Conservation (phyloP, 2,888 invertebrate species). For the Catocala sponsa region DNA sequence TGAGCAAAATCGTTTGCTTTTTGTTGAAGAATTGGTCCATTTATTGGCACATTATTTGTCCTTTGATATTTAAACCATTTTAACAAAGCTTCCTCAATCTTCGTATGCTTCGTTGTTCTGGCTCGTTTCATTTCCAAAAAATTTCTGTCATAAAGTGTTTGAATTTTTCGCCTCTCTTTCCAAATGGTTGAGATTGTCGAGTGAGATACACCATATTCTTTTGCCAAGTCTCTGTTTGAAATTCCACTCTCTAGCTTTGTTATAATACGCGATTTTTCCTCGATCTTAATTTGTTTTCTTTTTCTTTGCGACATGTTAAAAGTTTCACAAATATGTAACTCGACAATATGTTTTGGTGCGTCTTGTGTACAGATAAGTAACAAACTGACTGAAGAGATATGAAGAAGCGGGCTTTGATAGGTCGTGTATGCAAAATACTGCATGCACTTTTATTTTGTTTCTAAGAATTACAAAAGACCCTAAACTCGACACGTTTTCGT, state of each 20-base stretch:
- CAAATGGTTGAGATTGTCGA: constrained; percentile 40
- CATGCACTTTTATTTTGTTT: no score
- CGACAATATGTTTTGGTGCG: not conserved
- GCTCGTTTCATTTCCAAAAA: constrained; percentile 30
- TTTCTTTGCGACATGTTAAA: constrained; percentile 9
- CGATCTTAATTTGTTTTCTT: constrained; percentile 27
- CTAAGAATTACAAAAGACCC: no score
- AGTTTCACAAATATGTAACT: not conserved
- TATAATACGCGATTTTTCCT: constrained; percentile 35
- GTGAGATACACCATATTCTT: constrained; percentile 35
- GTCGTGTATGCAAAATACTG: no score
- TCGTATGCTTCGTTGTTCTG: constrained; percentile 25
- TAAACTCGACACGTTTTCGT: no score
- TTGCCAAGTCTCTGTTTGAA: constrained; percentile 24
- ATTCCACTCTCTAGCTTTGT: constrained; percentile 17
- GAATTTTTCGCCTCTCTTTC: constrained; percentile 28
- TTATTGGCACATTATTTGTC: constrained; percentile 33
- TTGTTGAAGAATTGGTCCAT: constrained; percentile 43
- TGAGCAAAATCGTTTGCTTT: constrained; percentile 40
- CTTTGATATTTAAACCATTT: constrained; percentile 36
- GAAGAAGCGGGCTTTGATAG: no score
- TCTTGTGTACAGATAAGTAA: not conserved
- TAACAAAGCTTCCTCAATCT: constrained; percentile 37
- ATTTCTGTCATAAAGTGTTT: constrained; percentile 19
- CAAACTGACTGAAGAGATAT: not conserved